Base-by-base conservation (phyloP, 2,797 vertebrate genomes). In the Micromesistius poutassou region DNA sequence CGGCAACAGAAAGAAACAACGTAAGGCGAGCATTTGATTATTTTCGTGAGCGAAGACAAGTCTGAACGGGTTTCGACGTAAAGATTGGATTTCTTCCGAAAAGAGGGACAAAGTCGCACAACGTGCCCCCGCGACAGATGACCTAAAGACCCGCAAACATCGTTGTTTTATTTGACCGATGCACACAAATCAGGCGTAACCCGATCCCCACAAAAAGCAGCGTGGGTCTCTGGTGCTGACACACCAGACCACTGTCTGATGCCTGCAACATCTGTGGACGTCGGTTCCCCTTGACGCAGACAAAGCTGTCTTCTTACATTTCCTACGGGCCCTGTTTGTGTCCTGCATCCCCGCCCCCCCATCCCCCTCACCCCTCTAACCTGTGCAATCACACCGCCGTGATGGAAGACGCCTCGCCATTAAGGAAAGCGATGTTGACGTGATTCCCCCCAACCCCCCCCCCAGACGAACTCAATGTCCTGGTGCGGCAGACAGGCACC, bases 371-470 rank as follows among this genome's bases (percentile, higher is more conserved):
- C n/a, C 55, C 22, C 8, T n/a, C n/a, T n/a, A 84, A 85, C 91
- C 92, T 90, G 92, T 88, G 91, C 88, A 92, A 91, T 90, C 91
- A 76, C 84, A 86, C 85, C 84, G 83, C 78, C 87, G 85, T 88
- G 87, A 91, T 68, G 87, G 91, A 89, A 91, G 86, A 91, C 78
- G 80, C 83, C 87, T 81, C 86, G 88, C 86, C 87, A 68, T 68
- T 89, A 82, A 76, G 84, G 82, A 85, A 82, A 90, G 80, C 73
- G 75, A 77, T 76, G 42, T 80, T 87, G 86, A 89, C 90, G 88
- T 88, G 87, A 83, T 90, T 82, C 77, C 14, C 50, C 42, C 31
- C 42, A 81, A 73, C 25, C 38, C 25, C 77, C 84, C 80, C 33
- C 10, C 78, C 84, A 82, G 82, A 80, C 25, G 3, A 25, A 68